Percentiles rank a stretch among this genome's conserved stretches.
These are phyloP conservation scores for Orthonyx spaldingii DNA, from an alignment of 2,113 vertebrate genomes.

Conservation along the genomic window DNA sequence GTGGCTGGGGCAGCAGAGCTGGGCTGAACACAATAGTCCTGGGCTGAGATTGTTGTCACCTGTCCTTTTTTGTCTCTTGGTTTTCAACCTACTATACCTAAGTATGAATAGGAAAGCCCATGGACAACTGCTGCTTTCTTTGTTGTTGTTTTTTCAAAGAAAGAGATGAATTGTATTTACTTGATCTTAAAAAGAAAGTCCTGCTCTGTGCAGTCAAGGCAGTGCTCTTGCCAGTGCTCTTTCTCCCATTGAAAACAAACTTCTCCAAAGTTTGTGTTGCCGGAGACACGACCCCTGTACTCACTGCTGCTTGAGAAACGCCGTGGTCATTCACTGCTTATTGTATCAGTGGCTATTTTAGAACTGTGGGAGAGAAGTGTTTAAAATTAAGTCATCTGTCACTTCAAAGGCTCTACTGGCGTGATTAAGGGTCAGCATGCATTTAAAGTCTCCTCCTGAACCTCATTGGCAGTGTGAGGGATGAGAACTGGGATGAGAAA, in stretches of 20 bases:
- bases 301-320: neutral
- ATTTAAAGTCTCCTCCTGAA: neutral
- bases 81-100: slow-evolving; percentile 22
- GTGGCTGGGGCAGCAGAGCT: slow-evolving; percentile 59
- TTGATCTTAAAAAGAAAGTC: neutral
- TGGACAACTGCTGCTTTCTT: neutral
- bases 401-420: neutral
- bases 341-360: neutral
- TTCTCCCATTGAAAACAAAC: neutral
- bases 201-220: neutral
- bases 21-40: slow-evolving; percentile 51
- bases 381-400: neutral
- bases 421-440: neutral
- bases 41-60: slow-evolving; percentile 67
- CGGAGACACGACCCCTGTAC: accelerated
- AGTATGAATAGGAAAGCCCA: neutral
- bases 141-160: neutral
- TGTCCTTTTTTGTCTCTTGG: slow-evolving; percentile 65
- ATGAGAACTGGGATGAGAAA: neutral
- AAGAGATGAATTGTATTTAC: neutral
- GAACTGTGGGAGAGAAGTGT: slow-evolving; percentile 15
- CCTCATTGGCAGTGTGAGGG: neutral
- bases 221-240: neutral
- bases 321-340: accelerated
- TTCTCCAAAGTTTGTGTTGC: neutral